Base-by-base conservation (phyloP, 2,113 vertebrate genomes). In the Varanus komodoensis region DNA sequence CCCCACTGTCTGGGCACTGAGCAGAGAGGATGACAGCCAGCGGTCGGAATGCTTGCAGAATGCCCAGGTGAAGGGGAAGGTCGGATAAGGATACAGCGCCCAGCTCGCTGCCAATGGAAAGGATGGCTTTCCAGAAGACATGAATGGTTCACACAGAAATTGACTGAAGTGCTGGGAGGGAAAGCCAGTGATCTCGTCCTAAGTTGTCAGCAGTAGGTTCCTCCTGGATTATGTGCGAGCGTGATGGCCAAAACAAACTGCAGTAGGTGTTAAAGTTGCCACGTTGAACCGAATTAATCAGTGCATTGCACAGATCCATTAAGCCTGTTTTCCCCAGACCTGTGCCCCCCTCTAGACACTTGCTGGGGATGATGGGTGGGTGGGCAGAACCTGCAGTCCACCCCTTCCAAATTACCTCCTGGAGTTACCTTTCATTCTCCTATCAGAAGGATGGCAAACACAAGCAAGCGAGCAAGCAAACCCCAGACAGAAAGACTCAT, bases 51-150 rank as follows among this genome's bases (percentile, higher is more conserved):
- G 89, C 85, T 82, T 79, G 91, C 82, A 0, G 71, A 64, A 1
- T 87, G 82, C 92, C 94, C 1, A 38, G 94, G 57, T 68, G 54
- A 25, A 23, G 27, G 8, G 11, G 15, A 21, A 78, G 88, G 94
- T 95, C 93, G 44, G 90, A n/a, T 88, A 57, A 93, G 93, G 95
- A 92, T 91, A 92, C 71, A 1, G 32, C 67, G 87, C 34, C 64
- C 34, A 84, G 89, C 52, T 87, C 82, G 89, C 93, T 91, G 92
- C 89, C 1, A 92, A 78, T 68, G 93, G 89, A 75, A 88, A 78
- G 57, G 52, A 2, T 86, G 1, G 7, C 9, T 75, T 89, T 68
- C 81, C 86, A 91, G 64, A 38, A 7, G 82, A 80, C 38, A 52
- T 0, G 0, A 80, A 82, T 1, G 12, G 5, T 14, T 79, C 21